Evolutionary conservation across 2,888 invertebrate species (phyloP), one percentile per base, ranked within the genome.

Genomic region (Polymixis lichenea): DNA sequence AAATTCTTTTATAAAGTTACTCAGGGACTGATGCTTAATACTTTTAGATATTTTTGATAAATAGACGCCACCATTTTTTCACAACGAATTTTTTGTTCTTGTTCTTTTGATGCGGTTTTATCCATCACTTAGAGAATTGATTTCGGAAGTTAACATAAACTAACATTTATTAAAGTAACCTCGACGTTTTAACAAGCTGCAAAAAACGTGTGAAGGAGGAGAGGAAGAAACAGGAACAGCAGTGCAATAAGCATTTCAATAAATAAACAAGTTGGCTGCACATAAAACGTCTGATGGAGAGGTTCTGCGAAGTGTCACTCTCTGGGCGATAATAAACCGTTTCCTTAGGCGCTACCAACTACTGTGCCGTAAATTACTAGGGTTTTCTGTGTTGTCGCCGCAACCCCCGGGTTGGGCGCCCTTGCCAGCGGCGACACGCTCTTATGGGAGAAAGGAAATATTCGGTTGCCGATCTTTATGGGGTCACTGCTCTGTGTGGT

Each of bases 331-430:
- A 93, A 93, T 92, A 93, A 93, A 93, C 91, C 90, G 92, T 89
- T 91, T 92, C 90, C 91, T 91, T 91, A 90, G 92, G 92, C 91
- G 89, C 88, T 89, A 89, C 88, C 87, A 92, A 91, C 90, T 92
- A 91, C 90, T 78, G 86, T 28, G 82, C 85, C 83, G 90, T 92
- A 93, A 92, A 92, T 93, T 92, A 92, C 91, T 88, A 87, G 88
- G 86, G 91, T 90, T 91, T 90, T 91, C 85, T 88, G 89, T 89
- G 90, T 90, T 90, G 90, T 92, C 91, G 87, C 88, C 88, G 83
- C 87, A 85, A 87, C 85, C 84, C 80, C 61, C 28, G 38, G 78
- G 86, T 78, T 55, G 28, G 88, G 88, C 28, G 69, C 15, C 56
- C 4, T 19, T 86, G 55, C 2, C n/a, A 72, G 81, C 88, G 78